phyloP scores from a whole-genome alignment of 2,888 invertebrate species.

The Stictocephala bisonia region DNA sequence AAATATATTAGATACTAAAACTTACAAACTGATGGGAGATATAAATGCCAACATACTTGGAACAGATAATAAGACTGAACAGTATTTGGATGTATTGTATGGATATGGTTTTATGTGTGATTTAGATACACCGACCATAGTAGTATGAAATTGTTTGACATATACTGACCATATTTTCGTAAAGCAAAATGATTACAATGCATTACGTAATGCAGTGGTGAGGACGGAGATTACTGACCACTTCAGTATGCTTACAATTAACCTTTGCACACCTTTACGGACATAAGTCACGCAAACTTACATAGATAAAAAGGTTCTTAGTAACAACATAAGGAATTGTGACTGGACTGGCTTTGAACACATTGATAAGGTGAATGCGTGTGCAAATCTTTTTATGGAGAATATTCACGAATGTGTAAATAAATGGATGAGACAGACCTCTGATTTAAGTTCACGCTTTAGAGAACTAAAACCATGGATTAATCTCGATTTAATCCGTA shows the following conservation, averaged over 20 bases:
- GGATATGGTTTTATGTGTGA: background rate
- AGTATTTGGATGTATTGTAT: background rate
- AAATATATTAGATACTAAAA: background rate
- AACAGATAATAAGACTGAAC: background rate
- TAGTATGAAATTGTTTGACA: background rate
- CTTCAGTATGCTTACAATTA: background rate
- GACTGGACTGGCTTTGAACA: background rate
- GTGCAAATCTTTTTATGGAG: no score
- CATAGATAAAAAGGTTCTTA: background rate
- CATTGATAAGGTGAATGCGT: no score
- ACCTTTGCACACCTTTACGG: background rate
- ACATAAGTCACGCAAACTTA: background rate
- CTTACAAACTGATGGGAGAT: background rate
- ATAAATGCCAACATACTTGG: background rate
- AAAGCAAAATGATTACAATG: background rate
- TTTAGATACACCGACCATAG: background rate
- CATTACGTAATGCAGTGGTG: background rate
- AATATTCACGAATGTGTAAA: no score
- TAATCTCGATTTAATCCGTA: no score
- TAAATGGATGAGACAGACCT: no score
- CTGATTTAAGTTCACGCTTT: background rate
- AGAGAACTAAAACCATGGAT: background rate
- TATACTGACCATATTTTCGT: background rate
- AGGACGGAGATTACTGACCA: no score
- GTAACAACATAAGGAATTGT: background rate